Base-by-base conservation (phyloP, 2,888 invertebrate species). In the Brenthis daphne region DNA sequence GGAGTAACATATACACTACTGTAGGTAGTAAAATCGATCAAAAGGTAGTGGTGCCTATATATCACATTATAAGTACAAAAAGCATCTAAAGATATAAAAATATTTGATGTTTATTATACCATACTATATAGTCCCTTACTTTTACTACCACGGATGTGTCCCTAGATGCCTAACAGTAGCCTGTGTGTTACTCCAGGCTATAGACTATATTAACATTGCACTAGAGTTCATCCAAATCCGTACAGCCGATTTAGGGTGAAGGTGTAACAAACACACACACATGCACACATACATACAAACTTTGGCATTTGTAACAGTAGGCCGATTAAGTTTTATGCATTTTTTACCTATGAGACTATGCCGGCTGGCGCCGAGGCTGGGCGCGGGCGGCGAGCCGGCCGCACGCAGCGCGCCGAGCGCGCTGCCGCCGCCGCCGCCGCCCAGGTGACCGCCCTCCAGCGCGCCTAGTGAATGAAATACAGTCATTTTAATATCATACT, bases 391-490 rank as follows among this genome's bases (percentile, higher is more conserved):
- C 79, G 91, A 90, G 88, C 86, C 88, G 87, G 91, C 85, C 82
- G 89, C 86, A 73, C 90, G 91, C 88, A 90, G 89, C 87, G 92
- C 87, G 91, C 89, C 85, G 82, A 85, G 77, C 88, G 84, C 86
- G 86, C 90, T 86, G 89, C 91, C 87, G 87, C 91, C 88, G 87
- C 89, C 84, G 84, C 89, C 92, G 93, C 87, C 92, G 90, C 90
- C 92, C 92, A 90, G 86, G 81, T 89, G 85, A 86, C 93, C 93
- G 87, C 86, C 90, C 89, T 90, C 92, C 92, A 92, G 91, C 87
- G 90, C 86, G 89, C 93, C 91, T 93, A 85, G 65, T 84, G 86
- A 76, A 68, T 64, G 33, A 64, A 14, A 24, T 33, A 24, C 13
- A 0, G 37, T 53, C 13, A 37, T 37, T 50, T 61, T 16, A 61